Conservation (phyloP, 2,113 vertebrate species). For the Aramus guarauna region DNA sequence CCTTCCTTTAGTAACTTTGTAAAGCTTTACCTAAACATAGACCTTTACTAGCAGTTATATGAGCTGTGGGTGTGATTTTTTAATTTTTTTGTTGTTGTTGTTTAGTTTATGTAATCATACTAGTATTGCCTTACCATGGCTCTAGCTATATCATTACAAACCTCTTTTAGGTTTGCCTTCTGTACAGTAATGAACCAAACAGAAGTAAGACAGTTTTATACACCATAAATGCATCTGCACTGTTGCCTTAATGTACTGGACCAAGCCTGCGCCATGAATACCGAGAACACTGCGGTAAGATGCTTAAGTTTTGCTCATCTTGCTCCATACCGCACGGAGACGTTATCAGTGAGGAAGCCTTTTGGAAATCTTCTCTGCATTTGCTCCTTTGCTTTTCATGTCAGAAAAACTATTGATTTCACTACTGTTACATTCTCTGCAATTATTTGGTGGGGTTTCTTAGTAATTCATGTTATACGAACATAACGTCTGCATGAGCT, state of each 20-base stretch:
- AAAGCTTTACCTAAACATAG: background rate
- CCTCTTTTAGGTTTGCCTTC: background rate
- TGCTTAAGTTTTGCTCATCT: background rate
- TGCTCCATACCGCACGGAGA: background rate
- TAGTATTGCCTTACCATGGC: background rate
- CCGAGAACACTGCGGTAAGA: background rate
- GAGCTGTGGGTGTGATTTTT: background rate
- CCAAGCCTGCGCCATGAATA: background rate
- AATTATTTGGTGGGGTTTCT: background rate
- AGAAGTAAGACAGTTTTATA: background rate
- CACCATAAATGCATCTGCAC: background rate
- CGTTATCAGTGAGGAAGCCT: background rate
- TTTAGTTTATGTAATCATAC: background rate
- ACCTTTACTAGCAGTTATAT: background rate
- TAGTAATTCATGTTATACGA: background rate
- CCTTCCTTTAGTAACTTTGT: background rate
- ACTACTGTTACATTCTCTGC: background rate
- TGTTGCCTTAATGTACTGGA: background rate
- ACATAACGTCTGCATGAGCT: background rate
- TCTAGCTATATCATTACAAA: background rate
- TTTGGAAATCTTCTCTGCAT: background rate
- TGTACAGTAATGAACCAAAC: background rate
- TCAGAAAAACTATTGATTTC: background rate
- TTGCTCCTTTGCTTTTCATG: background rate
- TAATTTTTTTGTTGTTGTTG: too few species aligned